Evolutionary conservation across 1,140 invertebrate genomes (phyloP).

Genomic region (Drosophila suzukii): DNA sequence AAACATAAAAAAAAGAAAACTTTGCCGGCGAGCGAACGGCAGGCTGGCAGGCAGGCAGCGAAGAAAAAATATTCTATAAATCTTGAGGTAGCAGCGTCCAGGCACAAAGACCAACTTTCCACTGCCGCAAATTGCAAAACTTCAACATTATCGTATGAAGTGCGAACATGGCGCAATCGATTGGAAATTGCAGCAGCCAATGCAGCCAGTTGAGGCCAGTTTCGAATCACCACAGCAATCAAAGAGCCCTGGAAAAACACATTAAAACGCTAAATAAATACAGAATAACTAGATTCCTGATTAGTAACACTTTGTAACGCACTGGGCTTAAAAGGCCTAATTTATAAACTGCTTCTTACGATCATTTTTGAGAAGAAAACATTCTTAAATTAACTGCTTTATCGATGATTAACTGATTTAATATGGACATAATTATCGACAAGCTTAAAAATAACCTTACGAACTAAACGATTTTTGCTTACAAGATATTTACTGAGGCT

Average conservation of each 20-base stretch:
- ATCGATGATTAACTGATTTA: too few relatives aligned
- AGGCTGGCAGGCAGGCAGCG: background rate
- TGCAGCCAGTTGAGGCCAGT: slow-evolving; percentile 44
- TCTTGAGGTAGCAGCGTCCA: slow-evolving; percentile 65
- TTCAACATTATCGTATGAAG: slow-evolving; percentile 79
- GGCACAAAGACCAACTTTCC: slow-evolving; percentile 74
- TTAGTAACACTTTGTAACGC: too few relatives aligned
- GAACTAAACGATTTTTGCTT: too few relatives aligned
- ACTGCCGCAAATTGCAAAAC: slow-evolving; percentile 80
- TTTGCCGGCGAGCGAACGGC: slow-evolving; percentile 23
- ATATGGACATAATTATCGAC: too few relatives aligned
- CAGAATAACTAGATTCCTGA: background rate
- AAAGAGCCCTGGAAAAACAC: slow-evolving; percentile 7
- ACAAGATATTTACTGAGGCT: too few relatives aligned
- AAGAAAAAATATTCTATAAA: slow-evolving; percentile 72
- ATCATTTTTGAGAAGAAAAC: slow-evolving; percentile 21
- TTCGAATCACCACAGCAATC: slow-evolving; percentile 17
- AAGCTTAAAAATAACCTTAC: background rate
- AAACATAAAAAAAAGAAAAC: slow-evolving; percentile 34
- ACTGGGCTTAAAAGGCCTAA: too few relatives aligned
- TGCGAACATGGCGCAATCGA: slow-evolving; percentile 80
- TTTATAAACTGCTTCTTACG: background rate
- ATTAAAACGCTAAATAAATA: background rate
- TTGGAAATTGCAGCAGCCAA: slow-evolving; percentile 73
- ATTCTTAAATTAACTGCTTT: background rate